Evolutionary conservation across 2,888 invertebrate species (phyloP).

Genomic region (Augochlorella aurata): DNA sequence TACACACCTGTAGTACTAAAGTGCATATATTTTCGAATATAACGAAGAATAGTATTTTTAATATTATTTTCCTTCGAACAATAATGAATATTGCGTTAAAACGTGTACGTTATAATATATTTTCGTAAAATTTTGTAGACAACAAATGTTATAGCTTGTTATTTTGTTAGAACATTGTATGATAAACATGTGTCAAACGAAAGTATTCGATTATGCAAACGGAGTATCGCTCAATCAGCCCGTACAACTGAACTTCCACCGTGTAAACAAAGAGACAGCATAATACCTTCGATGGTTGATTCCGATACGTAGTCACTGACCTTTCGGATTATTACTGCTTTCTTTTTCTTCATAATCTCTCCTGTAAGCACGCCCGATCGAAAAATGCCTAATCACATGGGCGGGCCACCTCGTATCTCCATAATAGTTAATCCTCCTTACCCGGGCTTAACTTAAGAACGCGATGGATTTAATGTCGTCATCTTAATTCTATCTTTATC

Average conservation of each 20-base stretch:
- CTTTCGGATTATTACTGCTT: constrained; percentile 2
- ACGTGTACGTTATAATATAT: too few species aligned
- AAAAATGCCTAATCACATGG: constrained; percentile 58
- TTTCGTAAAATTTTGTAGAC: too few species aligned
- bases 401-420: constrained; percentile 46
- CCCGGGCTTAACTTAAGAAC: constrained; percentile 38
- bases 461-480: constrained; percentile 32
- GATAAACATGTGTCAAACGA: not conserved
- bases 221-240: not conserved
- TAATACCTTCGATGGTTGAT: not conserved
- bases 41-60: too few species aligned
- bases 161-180: not conserved
- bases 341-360: constrained; percentile 31
- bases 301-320: constrained; percentile 20
- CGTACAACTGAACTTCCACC: not conserved
- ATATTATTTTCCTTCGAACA: too few species aligned
- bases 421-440: constrained; percentile 59
- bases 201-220: not conserved
- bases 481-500: constrained; percentile 35
- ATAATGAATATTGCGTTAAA: too few species aligned
- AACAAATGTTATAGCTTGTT: too few species aligned
- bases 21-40: too few species aligned
- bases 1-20: too few species aligned
- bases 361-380: constrained; percentile 12
- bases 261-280: not conserved